Percentiles rank a stretch among this genome's conserved stretches.
Evolutionary conservation across 1,140 invertebrate species (phyloP).

Genomic region (Monomorium pharaonis): DNA sequence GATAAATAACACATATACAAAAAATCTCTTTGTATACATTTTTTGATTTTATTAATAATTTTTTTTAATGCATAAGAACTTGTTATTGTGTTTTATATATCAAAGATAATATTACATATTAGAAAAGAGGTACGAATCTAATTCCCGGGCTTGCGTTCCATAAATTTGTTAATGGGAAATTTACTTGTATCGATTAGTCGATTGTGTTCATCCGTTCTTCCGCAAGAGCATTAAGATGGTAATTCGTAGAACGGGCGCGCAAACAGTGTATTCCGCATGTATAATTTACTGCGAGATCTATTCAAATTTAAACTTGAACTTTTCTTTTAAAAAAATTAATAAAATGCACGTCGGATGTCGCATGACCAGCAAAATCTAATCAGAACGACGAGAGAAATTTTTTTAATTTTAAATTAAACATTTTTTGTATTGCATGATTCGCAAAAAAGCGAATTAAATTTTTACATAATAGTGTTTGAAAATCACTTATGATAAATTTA

Average conservation of each 20-base stretch:
- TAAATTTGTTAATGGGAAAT: background rate
- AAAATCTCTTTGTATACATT: background rate
- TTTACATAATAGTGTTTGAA: background rate
- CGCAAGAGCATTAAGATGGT: background rate
- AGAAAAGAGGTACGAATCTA: background rate
- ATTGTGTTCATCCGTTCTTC: background rate
- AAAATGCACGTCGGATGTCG: slow-evolving; percentile 55
- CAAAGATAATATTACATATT: background rate
- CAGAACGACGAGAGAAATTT: slow-evolving; percentile 1
- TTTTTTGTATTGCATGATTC: background rate
- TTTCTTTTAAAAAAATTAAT: slow-evolving; percentile 57
- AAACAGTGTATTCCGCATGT: background rate
- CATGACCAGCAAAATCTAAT: slow-evolving; percentile 33
- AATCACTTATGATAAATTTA: background rate
- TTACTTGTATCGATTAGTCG: background rate
- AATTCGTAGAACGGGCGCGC: background rate
- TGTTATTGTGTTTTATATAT: background rate
- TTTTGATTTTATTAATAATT: background rate
- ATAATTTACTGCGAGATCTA: slow-evolving; percentile 51
- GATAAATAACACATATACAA: background rate
- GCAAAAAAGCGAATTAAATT: background rate
- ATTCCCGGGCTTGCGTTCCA: background rate
- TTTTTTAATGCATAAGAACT: background rate
- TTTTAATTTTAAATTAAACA: background rate
- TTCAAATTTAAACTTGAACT: slow-evolving; percentile 67